Conservation (phyloP, 2,113 vertebrate species). For the Saimiri boliviensis region DNA sequence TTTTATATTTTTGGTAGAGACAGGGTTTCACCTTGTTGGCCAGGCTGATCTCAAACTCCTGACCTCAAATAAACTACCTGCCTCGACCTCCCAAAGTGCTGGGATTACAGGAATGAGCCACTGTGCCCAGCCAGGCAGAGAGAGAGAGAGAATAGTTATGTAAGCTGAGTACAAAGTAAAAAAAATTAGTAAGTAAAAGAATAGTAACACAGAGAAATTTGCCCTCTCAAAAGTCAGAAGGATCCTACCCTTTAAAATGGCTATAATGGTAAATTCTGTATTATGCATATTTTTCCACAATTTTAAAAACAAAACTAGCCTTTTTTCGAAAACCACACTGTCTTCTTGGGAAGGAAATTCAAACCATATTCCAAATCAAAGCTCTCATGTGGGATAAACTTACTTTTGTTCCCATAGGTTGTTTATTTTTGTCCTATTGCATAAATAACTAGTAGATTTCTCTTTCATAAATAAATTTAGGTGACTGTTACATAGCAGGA, state of each 20-base stretch:
- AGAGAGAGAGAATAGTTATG: neutral
- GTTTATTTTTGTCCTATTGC: neutral
- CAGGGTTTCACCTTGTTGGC: too few relatives aligned
- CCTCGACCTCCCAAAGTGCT: too few relatives aligned
- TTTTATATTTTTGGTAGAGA: too few relatives aligned
- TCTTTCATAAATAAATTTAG: slow-evolving; percentile 21
- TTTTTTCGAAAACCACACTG: neutral
- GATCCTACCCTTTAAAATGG: neutral
- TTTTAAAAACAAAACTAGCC: neutral
- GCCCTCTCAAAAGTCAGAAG: neutral
- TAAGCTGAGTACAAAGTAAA: neutral
- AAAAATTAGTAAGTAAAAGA: neutral
- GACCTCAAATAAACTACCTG: too few relatives aligned
- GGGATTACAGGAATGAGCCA: too few relatives aligned
- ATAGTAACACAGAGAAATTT: neutral
- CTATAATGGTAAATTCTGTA: neutral
- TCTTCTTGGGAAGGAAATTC: neutral
- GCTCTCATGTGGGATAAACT: neutral
- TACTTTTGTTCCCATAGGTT: neutral
- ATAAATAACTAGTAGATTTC: neutral
- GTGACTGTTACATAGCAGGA: neutral
- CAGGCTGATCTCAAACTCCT: too few relatives aligned
- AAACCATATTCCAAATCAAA: neutral
- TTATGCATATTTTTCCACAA: neutral
- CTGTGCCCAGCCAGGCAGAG: too few relatives aligned